Evolutionary conservation across 2,113 vertebrate species (phyloP).

Genomic region (Haliaeetus leucogaster): DNA sequence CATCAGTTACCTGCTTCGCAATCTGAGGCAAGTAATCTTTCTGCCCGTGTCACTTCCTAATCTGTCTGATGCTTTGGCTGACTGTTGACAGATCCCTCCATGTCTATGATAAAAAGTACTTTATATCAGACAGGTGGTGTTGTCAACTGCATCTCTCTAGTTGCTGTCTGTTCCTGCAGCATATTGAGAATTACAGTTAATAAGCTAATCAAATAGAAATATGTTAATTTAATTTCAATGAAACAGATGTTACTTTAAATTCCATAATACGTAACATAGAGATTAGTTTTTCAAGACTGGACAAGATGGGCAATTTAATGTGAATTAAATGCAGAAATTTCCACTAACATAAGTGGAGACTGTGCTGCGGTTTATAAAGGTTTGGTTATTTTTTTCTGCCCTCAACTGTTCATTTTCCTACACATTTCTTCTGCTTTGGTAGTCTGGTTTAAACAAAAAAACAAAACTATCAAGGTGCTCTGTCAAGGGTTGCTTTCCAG

Average conservation of each 20-base stretch:
- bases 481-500: background rate
- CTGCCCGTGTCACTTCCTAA: background rate
- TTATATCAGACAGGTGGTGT: slow-evolving; percentile 48
- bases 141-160: slow-evolving; percentile 26
- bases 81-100: background rate
- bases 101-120: background rate
- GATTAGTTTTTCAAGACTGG: slow-evolving; percentile 28
- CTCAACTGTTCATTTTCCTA: background rate
- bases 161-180: slow-evolving; percentile 20
- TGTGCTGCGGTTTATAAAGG: background rate
- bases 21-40: background rate
- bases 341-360: background rate
- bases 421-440: background rate
- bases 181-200: slow-evolving; percentile 58
- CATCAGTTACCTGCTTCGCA: background rate
- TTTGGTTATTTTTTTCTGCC: background rate
- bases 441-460: background rate
- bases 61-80: background rate
- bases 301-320: background rate
- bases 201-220: slow-evolving; percentile 53
- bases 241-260: slow-evolving; percentile 54
- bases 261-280: background rate
- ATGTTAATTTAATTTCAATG: slow-evolving; percentile 51
- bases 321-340: slow-evolving; percentile 9
- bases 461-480: background rate